These are phyloP conservation scores for Parasteatoda lunata DNA, from an alignment of 2,888 invertebrate species.

Conservation along the genomic window DNA sequence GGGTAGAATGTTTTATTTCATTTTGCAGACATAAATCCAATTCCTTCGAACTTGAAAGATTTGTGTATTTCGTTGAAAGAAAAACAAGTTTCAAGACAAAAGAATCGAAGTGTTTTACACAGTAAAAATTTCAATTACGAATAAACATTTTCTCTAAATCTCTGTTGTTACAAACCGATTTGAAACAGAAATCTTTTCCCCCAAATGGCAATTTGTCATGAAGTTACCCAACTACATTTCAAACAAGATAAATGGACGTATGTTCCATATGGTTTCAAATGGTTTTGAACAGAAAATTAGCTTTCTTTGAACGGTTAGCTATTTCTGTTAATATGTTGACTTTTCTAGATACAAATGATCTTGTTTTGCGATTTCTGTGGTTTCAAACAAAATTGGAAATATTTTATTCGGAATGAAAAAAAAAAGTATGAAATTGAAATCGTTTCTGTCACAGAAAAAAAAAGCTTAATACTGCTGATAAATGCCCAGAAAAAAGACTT, in stretches of 20 bases:
- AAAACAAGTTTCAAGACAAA: constrained; percentile 14
- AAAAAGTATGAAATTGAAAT: no score
- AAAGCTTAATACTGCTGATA: no score
- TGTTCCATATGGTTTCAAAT: constrained; percentile 33
- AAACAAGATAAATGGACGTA: constrained; percentile 26
- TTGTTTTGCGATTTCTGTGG: background rate
- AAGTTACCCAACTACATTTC: background rate
- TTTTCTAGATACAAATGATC: background rate
- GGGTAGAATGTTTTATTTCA: constrained; percentile 22
- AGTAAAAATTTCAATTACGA: constrained; percentile 46
- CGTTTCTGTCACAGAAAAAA: no score
- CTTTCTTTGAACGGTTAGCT: constrained; percentile 8
- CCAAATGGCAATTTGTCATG: constrained; percentile 39
- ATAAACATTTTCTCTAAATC: constrained; percentile 26
- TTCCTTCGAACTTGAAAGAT: constrained; percentile 25
- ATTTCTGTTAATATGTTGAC: background rate
- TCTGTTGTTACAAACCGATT: constrained; percentile 16
- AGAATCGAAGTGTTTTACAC: constrained; percentile 8
- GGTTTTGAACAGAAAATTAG: constrained; percentile 7
- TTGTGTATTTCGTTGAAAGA: constrained; percentile 19
- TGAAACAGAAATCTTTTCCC: constrained; percentile 17
- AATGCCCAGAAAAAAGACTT: no score
- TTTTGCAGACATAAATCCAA: constrained; percentile 20
- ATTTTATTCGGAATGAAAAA: no score
- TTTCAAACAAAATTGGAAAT: background rate